Percentiles rank a stretch among this genome's conserved stretches.
Evolutionary conservation across 2,797 vertebrate genomes (phyloP).

Genomic region (Tapirus indicus): DNA sequence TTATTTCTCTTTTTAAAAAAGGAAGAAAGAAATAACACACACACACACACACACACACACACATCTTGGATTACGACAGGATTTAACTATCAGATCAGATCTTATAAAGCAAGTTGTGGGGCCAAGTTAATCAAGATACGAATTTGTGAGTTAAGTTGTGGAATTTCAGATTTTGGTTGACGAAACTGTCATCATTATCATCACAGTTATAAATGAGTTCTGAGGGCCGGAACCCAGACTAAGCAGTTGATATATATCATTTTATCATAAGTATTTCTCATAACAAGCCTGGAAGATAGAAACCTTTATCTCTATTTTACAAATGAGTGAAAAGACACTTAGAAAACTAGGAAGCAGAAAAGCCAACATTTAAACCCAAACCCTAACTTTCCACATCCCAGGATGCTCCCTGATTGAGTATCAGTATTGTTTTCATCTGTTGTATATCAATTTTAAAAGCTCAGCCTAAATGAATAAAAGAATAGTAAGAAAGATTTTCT

Average conservation of each 20-base stretch:
- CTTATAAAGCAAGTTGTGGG: background rate
- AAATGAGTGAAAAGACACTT: background rate
- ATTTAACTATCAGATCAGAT: background rate
- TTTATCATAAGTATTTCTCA: background rate
- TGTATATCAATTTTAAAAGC: background rate
- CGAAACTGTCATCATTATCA: background rate
- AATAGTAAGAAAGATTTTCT: background rate
- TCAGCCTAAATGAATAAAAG: background rate
- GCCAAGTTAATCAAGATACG: background rate
- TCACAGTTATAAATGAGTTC: background rate
- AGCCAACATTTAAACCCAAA: background rate
- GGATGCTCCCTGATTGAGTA: background rate
- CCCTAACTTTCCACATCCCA: background rate
- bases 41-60: background rate
- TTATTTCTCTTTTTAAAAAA: background rate
- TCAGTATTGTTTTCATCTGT: background rate
- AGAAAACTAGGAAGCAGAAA: background rate
- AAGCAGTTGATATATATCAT: background rate
- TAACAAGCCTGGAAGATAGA: background rate
- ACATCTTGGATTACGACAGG: background rate
- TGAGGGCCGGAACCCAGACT: background rate
- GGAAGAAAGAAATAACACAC: background rate
- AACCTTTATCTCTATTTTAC: background rate
- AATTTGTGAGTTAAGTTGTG: background rate
- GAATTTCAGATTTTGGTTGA: background rate